A percentile compares a stretch with the other conserved stretches of the same genome.
Conservation (phyloP, 2,888 invertebrate genomes). For the Lithophane socia region DNA sequence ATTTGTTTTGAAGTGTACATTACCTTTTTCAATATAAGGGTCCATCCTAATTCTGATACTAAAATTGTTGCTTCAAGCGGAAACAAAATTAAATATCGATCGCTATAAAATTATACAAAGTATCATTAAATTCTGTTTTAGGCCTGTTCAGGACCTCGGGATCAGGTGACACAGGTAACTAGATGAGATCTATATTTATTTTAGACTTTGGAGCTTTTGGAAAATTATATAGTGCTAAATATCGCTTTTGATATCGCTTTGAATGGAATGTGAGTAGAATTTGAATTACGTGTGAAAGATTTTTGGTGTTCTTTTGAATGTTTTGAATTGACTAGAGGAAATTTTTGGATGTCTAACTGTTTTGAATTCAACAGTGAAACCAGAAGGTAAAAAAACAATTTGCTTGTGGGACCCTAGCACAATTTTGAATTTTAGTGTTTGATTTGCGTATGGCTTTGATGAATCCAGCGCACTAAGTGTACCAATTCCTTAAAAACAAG, state of each 20-base stretch:
- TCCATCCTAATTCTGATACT: constrained; percentile 25
- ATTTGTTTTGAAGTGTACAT: constrained; percentile 26
- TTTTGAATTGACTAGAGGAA: constrained; percentile 3
- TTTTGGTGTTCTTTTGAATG: constrained; percentile 31
- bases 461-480: background rate
- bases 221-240: constrained; percentile 65
- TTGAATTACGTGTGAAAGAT: constrained; percentile 37
- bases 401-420: constrained; percentile 43
- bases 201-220: constrained; percentile 71
- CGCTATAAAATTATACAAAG: constrained; percentile 80
- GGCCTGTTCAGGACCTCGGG: constrained; percentile 85
- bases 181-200: constrained; percentile 63
- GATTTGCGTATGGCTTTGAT: constrained; percentile 16
- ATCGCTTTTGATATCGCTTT: constrained; percentile 67
- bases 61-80: constrained; percentile 43
- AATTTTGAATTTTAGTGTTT: constrained; percentile 17
- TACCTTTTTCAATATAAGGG: constrained; percentile 40
- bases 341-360: background rate
- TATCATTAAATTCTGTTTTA: constrained; percentile 87
- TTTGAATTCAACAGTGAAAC: background rate
- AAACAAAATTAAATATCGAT: constrained; percentile 76
- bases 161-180: constrained; percentile 84
- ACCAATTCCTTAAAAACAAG: constrained; percentile 15
- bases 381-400: background rate
- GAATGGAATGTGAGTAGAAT: constrained; percentile 42